Conservation (phyloP, 2,888 invertebrate species). For the Meteorus cinctellus region DNA sequence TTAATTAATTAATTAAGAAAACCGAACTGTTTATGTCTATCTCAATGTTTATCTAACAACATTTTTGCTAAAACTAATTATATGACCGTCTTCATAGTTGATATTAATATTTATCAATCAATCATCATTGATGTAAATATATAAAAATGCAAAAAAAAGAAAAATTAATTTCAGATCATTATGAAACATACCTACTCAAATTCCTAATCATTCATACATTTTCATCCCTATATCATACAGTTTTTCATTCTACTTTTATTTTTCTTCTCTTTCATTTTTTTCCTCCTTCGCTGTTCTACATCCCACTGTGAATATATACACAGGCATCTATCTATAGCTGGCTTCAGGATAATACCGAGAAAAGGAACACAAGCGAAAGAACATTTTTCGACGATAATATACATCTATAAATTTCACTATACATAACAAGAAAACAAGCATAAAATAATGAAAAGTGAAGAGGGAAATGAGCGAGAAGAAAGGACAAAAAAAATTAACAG, state of each 20-base stretch:
- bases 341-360: not conserved
- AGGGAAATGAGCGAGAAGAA: not conserved
- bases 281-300: not conserved
- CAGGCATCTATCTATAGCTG: not conserved
- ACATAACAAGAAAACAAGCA: not conserved
- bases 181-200: not conserved
- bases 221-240: not conserved
- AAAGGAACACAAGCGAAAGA: constrained; percentile 1
- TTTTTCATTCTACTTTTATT: not conserved
- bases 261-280: not conserved
- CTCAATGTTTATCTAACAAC: not conserved
- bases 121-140: constrained; percentile 2
- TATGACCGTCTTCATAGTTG: not conserved
- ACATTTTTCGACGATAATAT: constrained; percentile 13
- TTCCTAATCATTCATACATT: constrained; percentile 5
- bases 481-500: not conserved
- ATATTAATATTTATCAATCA: not conserved
- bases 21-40: not conserved
- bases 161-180: not conserved
- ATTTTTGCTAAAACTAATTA: not conserved
- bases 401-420: not conserved
- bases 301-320: constrained; percentile 1
- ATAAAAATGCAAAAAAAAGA: not conserved
- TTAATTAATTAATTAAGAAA: not conserved
- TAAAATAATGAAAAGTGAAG: not conserved